These are phyloP conservation scores for Scytalopus superciliaris DNA, from an alignment of 2,113 vertebrate species.

Conservation along the genomic window DNA sequence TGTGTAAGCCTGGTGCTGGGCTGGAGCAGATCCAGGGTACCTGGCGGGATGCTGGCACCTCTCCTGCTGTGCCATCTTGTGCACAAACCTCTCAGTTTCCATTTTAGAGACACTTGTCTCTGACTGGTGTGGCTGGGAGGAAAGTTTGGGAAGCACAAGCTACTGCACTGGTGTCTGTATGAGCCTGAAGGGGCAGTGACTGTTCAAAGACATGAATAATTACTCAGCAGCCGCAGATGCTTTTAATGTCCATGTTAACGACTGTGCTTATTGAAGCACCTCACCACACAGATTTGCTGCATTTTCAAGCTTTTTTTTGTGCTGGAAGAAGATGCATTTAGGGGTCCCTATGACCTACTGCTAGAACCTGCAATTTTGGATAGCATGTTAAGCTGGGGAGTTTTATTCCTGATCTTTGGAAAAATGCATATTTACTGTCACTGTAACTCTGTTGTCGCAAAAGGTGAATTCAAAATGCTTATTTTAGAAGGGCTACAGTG, in stretches of 20 bases:
- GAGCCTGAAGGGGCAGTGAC: background rate
- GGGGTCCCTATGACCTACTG: background rate
- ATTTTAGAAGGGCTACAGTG: background rate
- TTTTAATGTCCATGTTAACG: background rate
- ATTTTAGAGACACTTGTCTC: background rate
- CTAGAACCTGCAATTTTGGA: background rate
- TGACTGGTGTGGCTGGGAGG: background rate
- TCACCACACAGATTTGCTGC: fast-evolving
- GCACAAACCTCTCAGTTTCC: background rate
- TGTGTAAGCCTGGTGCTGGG: background rate
- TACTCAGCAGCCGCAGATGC: background rate
- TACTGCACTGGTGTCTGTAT: background rate
- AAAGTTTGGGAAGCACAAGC: background rate
- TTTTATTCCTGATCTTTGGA: background rate
- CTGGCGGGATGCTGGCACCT: background rate
- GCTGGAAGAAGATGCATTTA: background rate
- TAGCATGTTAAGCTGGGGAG: background rate
- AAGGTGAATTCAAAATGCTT: background rate
- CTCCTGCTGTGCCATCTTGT: background rate
- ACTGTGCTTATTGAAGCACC: background rate
- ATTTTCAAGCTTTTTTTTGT: background rate
- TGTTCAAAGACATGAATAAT: background rate
- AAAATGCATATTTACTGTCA: background rate
- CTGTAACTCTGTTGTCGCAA: background rate
- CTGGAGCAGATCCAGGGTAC: background rate